Base-by-base conservation (phyloP, 2,797 vertebrate genomes). In the Muscicapa comitata region DNA sequence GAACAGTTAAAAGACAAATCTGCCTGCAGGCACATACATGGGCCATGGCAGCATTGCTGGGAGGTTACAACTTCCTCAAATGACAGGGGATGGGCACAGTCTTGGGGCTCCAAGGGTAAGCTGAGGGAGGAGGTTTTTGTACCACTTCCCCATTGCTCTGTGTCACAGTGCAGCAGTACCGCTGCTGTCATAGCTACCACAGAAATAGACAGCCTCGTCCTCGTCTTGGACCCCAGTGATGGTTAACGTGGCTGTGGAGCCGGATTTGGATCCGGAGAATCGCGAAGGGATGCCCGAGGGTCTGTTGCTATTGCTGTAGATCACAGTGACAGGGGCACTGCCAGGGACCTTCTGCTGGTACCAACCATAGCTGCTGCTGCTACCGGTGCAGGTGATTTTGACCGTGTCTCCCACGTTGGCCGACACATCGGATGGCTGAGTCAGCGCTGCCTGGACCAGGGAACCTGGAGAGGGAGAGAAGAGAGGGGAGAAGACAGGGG, bases 281-380 rank as follows among this genome's bases (percentile, higher is more conserved):
- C 66, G 18, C 0, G 51, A 61, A 63, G 79, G 79, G 71, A 93
- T 91, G 75, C 0, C 25, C 4, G 7, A 62, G 67, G 90, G 87
- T 66, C 83, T 77, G 0, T 2, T 23, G 29, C 0, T 0, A 1
- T 3, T 10, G 0, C 0, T 0, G 0, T 89, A 82, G 66, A 86
- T 89, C 40, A 94, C 33, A 51, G 88, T 72, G 65, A 80, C n/a
- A 59, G 76, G 67, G 62, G 0, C 62, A 54, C 1, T 86, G 65
- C 43, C 90, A 72, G 90, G 73, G 1, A 47, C 20, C 65, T 86
- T 95, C 68, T 88, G 86, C 72, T 95, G 91, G 9, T 6, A 71
- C 86, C 83, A 94, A 20, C 29, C 53, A 48, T 26, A 16, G 3
- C 0, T n/a, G 14, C 2, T 1, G 17, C 18, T 29, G 4, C 38